Percentiles rank a stretch among this genome's conserved stretches.
These are phyloP conservation scores for Cuculus canorus DNA, from an alignment of 2,797 vertebrate genomes.

Conservation along the genomic window DNA sequence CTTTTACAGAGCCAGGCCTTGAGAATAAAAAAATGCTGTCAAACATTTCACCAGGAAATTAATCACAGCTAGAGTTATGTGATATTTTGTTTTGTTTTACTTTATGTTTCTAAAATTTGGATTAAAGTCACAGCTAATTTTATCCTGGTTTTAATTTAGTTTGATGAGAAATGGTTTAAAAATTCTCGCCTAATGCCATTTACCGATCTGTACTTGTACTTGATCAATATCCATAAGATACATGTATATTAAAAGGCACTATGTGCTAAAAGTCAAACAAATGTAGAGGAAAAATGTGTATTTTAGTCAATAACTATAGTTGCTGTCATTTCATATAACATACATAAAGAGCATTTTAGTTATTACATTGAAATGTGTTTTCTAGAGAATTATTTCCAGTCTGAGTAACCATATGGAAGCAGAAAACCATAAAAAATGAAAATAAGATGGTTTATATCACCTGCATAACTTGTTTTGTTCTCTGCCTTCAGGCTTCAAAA, in stretches of 20 bases:
- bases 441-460: constrained; percentile 83
- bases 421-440: constrained; percentile 74
- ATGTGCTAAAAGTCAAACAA: not conserved
- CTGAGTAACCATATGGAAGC: constrained; percentile 72
- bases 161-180: constrained; percentile 35
- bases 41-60: not conserved
- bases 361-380: constrained; percentile 69
- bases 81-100: not conserved
- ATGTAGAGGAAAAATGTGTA: not conserved
- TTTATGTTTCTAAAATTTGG: constrained; percentile 1
- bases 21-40: not conserved
- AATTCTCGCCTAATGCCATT: not conserved
- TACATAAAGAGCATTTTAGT: constrained; percentile 56
- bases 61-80: not conserved
- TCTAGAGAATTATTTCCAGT: constrained; percentile 78
- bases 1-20: not conserved
- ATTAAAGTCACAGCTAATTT: constrained; percentile 30
- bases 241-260: not conserved
- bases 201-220: not conserved
- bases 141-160: constrained; percentile 1
- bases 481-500: constrained; percentile 81
- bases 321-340: constrained; percentile 30
- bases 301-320: not conserved
- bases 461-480: constrained; percentile 81
- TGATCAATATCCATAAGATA: not conserved